Conservation (phyloP, 1,140 invertebrate genomes). For the Medauroidea extradentata region DNA sequence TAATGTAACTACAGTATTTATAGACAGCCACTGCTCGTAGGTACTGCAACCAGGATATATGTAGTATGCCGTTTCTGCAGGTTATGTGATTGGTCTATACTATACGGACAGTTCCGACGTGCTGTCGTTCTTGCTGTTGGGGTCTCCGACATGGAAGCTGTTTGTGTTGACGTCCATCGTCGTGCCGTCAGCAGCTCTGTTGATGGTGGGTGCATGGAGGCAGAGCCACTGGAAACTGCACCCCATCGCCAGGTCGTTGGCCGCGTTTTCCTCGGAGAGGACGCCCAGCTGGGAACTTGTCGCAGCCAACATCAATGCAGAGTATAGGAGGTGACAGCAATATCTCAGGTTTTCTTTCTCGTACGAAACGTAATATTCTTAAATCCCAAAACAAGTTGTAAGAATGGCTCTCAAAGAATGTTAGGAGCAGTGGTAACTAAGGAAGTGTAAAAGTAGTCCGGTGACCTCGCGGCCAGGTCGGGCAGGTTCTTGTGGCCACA, state of each 20-base stretch:
- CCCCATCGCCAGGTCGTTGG: conserved; percentile 65
- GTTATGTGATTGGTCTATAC: conserved; percentile 17
- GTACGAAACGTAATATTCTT: no score
- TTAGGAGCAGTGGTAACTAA: no score
- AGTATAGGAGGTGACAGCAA: conserved; percentile 61
- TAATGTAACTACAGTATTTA: no score
- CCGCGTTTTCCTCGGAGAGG: conserved; percentile 56
- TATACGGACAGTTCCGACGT: neutral
- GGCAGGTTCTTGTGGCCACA: no score
- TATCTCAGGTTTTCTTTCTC: no score
- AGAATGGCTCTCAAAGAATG: no score
- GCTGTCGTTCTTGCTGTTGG: neutral
- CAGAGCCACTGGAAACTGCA: conserved; percentile 64
- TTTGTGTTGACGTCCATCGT: conserved; percentile 17
- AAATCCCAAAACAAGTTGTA: no score
- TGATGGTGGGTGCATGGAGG: conserved; percentile 53
- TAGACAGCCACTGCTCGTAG: no score
- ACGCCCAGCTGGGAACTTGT: conserved; percentile 59
- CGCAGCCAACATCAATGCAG: conserved; percentile 68
- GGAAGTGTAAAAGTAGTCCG: no score
- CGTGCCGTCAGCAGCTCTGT: conserved; percentile 22
- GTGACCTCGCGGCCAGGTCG: no score
- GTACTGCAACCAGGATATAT: no score
- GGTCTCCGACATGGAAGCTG: neutral
- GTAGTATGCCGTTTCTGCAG: conserved; percentile 12